phyloP scores from a whole-genome alignment of 2,113 vertebrate genomes.

The Notechis scutatus region DNA sequence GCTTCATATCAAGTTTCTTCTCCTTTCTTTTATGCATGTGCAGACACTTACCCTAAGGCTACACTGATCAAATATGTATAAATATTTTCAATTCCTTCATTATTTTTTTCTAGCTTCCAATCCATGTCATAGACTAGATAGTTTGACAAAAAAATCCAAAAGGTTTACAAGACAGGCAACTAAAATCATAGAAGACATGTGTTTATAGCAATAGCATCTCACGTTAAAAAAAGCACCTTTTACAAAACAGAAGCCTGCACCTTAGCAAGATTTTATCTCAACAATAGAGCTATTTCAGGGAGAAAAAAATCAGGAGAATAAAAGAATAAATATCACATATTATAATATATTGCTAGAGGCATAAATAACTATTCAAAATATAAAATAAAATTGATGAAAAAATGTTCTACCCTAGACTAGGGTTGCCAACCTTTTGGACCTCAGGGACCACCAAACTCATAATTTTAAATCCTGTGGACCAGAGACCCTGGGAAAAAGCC shows the following conservation, averaged over 20 bases:
- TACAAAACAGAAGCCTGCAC: neutral
- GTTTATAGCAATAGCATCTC: neutral
- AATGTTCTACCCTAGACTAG: conserved; percentile 2
- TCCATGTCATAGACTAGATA: neutral
- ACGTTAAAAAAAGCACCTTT: conserved; percentile 12
- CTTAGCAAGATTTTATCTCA: conserved; percentile 17
- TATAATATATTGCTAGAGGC: neutral
- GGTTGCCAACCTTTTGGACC: too few species aligned
- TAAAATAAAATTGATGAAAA: conserved; percentile 12
- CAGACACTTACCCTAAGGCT: neutral
- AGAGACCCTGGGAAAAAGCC: too few species aligned
- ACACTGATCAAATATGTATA: neutral
- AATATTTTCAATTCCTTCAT: neutral
- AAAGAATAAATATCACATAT: conserved; percentile 33
- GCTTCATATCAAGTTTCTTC: neutral
- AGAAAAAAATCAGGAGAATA: conserved; percentile 18
- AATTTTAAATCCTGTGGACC: too few species aligned
- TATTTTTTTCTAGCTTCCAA: neutral
- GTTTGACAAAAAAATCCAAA: neutral
- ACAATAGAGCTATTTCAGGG: neutral
- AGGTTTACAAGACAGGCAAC: neutral
- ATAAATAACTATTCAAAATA: conserved; percentile 36
- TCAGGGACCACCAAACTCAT: too few species aligned
- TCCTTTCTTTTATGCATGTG: neutral
- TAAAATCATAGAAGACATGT: neutral